Evolutionary conservation across 2,113 vertebrate genomes (phyloP), one percentile per base, ranked within the genome.

Genomic region (Oostethus manadensis): DNA sequence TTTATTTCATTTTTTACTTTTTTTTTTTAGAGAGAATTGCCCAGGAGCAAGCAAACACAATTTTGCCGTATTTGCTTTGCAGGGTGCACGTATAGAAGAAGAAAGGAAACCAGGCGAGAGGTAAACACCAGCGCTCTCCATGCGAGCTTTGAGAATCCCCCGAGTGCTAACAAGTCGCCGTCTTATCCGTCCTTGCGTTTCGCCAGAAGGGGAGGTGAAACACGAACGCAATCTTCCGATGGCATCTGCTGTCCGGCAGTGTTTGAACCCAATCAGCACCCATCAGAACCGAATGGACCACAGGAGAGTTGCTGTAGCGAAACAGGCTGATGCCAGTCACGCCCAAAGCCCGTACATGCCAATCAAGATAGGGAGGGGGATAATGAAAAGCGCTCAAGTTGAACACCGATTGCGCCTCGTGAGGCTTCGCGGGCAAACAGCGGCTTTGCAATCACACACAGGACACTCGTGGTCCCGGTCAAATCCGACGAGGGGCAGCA

Each of bases 261-360:
- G 70, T 78, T 85, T 85, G 84, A 86, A 84, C 81, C 81, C 81
- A 84, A 85, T 88, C 82, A 79, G 62, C 62, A 74, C 33, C 74
- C 16, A 67, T 82, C 81, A 81, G 77, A 69, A 66, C 66, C 64
- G 81, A 84, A 84, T 81, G 76, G 83, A 81, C 80, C 84, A 71
- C 66, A 67, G 60, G 64, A 76, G 70, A 56, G 51, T 58, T 66
- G 69, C 56, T 57, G 66, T 53, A 63, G 62, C 22, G 61, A 68
- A 78, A 47, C 64, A 72, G 71, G 79, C 66, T 68, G 73, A 78
- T 64, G 76, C 76, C 76, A 83, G 77, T 78, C 76, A 74, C 64
- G 51, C 10, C 62, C 66, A 78, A n/a, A 26, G 70, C 66, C 68
- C 64, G 59, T 54, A 68, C 60, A 71, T 64, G 73, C 74, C 71